phyloP scores from a whole-genome alignment of 2,888 invertebrate species.

The Melinaea menophilus region DNA sequence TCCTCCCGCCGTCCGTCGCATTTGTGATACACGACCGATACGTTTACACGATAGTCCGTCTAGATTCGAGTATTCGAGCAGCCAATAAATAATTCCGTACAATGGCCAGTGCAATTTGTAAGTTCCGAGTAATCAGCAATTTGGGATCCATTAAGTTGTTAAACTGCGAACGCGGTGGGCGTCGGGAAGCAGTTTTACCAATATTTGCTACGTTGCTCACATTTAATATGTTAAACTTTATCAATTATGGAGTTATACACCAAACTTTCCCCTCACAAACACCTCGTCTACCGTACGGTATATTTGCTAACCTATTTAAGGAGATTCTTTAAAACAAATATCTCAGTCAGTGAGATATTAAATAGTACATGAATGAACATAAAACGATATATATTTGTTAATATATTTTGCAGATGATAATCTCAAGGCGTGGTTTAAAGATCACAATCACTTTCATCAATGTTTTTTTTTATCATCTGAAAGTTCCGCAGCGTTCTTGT shows the following conservation, averaged over 20 bases:
- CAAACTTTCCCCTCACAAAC: conserved; percentile 53
- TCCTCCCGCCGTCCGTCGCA: conserved; percentile 5
- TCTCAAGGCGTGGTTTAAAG: not conserved
- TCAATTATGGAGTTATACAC: conserved; percentile 71
- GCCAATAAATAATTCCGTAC: conserved; percentile 29
- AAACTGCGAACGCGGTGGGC: conserved; percentile 10
- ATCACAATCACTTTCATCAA: not conserved
- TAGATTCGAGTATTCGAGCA: conserved; percentile 19
- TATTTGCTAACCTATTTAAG: conserved; percentile 24
- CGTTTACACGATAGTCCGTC: conserved; percentile 15
- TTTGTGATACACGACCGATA: conserved; percentile 15
- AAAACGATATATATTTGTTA: not conserved
- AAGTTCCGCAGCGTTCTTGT: conserved; percentile 20
- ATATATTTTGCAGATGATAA: not conserved
- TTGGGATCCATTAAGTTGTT: conserved; percentile 20
- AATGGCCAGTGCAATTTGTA: conserved; percentile 31
- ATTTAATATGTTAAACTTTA: conserved; percentile 47
- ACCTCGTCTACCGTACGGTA: conserved; percentile 45
- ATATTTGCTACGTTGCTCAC: conserved; percentile 22
- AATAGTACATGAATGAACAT: conserved; percentile 13
- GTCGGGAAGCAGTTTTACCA: conserved; percentile 22
- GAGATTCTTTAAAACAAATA: conserved; percentile 23
- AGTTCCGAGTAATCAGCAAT: conserved; percentile 28
- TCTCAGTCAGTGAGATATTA: not conserved
- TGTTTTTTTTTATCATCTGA: conserved; percentile 13